These are phyloP conservation scores for Corydoras sp. DNA, from an alignment of 2,113 vertebrate genomes.

Conservation along the genomic window DNA sequence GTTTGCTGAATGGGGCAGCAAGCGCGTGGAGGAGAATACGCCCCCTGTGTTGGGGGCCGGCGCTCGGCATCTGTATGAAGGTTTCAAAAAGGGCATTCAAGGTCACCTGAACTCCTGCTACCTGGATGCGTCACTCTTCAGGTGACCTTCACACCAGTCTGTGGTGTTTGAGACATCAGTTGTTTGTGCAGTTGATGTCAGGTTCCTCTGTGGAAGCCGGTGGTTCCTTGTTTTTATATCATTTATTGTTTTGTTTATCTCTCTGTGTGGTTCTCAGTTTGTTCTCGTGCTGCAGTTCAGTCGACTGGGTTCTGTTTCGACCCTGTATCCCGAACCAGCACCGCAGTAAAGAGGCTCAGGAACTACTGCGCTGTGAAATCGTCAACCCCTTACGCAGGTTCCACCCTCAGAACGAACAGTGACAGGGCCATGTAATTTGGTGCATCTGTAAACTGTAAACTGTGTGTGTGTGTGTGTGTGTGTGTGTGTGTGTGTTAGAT, in stretches of 20 bases:
- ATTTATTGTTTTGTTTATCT: not conserved
- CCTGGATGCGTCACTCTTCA: slow-evolving; percentile 74
- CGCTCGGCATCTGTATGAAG: slow-evolving; percentile 59
- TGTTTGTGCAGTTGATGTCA: too few species aligned
- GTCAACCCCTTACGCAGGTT: slow-evolving; percentile 77
- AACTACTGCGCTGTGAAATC: slow-evolving; percentile 74
- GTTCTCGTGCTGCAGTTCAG: slow-evolving; percentile 75
- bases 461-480: too few species aligned
- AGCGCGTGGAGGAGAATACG: slow-evolving; percentile 69
- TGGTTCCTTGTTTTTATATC: not conserved
- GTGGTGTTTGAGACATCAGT: too few species aligned
- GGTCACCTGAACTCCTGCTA: slow-evolving; percentile 82
- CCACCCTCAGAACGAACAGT: too few species aligned
- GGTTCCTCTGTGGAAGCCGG: too few species aligned
- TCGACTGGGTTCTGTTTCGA: slow-evolving; percentile 71
- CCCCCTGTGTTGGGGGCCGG: slow-evolving; percentile 57
- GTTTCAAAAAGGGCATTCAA: slow-evolving; percentile 78
- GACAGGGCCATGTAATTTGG: too few species aligned
- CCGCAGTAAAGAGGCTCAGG: slow-evolving; percentile 61
- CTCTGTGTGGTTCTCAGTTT: slow-evolving; percentile 55
- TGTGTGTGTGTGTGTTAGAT: slow-evolving; percentile 45
- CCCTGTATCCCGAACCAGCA: slow-evolving; percentile 51
- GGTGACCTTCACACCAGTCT: slow-evolving; percentile 30
- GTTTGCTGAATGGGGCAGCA: slow-evolving; percentile 72
- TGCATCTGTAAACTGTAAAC: too few species aligned